Percentiles rank a stretch among this genome's conserved stretches.
Conservation (phyloP, 2,797 vertebrate species). For the Helostoma temminkii region DNA sequence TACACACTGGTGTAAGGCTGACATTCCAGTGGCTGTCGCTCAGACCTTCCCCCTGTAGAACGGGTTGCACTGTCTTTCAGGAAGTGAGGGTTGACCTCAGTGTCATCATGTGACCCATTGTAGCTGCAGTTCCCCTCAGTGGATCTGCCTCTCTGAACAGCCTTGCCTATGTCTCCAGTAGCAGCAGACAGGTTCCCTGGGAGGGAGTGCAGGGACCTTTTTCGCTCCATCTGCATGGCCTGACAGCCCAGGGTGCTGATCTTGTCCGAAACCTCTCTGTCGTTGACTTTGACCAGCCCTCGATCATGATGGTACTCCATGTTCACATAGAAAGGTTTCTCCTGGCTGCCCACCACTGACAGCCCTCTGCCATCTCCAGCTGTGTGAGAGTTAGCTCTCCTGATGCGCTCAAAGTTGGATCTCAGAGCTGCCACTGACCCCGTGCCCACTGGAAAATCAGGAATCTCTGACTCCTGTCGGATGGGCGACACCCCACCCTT, state of each 20-base stretch:
- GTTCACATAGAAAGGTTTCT: conserved; percentile 90
- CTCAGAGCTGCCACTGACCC: conserved; percentile 92
- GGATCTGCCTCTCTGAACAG: conserved; percentile 84
- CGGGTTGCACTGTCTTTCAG: conserved; percentile 68
- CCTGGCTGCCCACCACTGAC: conserved; percentile 65
- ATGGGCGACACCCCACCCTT: conserved; percentile 75
- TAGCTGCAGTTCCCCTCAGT: conserved; percentile 87
- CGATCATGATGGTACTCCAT: conserved; percentile 95
- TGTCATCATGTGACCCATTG: conserved; percentile 88
- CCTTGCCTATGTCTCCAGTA: conserved; percentile 78
- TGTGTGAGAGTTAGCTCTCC: conserved; percentile 87
- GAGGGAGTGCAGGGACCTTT: conserved; percentile 87
- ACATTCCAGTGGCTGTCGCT: conserved; percentile 84
- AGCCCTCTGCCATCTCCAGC: conserved; percentile 79
- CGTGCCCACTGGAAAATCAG: conserved; percentile 80
- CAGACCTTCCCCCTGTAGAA: conserved; percentile 82
- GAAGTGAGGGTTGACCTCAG: conserved; percentile 86
- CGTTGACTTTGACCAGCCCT: conserved; percentile 92
- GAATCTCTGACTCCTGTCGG: conserved; percentile 78
- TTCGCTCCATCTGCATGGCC: conserved; percentile 96
- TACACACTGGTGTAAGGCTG: conserved; percentile 92
- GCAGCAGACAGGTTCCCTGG: conserved; percentile 81
- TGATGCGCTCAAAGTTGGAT: conserved; percentile 93
- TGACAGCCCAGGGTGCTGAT: conserved; percentile 92
- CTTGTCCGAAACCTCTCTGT: conserved; percentile 92